Evolutionary conservation across 2,113 vertebrate species (phyloP).

Genomic region (Bothrops jararaca): DNA sequence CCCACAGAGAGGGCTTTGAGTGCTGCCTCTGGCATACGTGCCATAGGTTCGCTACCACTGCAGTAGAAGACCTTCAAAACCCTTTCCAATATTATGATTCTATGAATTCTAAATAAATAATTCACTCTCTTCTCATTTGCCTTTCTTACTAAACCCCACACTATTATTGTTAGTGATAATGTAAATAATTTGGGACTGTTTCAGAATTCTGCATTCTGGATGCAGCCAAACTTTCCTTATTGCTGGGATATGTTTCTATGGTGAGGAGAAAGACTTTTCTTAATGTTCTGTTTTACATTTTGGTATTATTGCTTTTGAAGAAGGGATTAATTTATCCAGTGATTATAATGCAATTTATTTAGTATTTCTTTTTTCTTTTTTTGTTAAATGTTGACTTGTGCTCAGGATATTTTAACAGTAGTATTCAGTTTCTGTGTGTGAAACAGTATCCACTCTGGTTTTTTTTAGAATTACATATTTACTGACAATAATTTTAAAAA

Average conservation of each 20-base stretch:
- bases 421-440: neutral
- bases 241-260: neutral
- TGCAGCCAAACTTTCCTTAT: neutral
- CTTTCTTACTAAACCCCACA: neutral
- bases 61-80: too few relatives aligned
- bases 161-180: neutral
- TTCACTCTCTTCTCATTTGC: neutral
- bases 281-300: fast-evolving
- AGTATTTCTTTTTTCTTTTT: neutral
- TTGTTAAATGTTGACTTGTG: neutral
- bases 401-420: neutral
- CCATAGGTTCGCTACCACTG: too few relatives aligned
- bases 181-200: neutral
- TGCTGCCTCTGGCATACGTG: too few relatives aligned
- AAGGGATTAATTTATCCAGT: neutral
- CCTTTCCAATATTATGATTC: too few relatives aligned
- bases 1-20: too few relatives aligned
- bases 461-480: too few relatives aligned
- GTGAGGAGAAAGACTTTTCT: neutral
- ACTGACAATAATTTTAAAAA: too few relatives aligned
- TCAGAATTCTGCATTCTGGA: neutral
- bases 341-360: neutral
- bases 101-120: too few relatives aligned
- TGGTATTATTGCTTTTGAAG: neutral
- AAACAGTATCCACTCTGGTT: neutral